Base-by-base conservation (phyloP, 2,797 vertebrate genomes). In the Bufotes viridis region DNA sequence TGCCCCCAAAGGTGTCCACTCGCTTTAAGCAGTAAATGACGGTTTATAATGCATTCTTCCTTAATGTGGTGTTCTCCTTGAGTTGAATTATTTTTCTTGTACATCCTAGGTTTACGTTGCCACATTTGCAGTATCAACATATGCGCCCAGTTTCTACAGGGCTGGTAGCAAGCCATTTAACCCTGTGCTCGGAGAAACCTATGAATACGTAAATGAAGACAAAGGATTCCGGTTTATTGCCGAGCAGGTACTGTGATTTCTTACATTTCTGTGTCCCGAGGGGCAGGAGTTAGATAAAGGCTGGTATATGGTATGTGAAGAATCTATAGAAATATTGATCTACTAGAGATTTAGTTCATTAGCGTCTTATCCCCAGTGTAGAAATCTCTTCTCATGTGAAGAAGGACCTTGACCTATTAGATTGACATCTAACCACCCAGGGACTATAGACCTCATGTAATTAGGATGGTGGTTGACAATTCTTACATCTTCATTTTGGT, bases 121-220 rank as follows among this genome's bases (percentile, higher is more conserved):
- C 74, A 97, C 98, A 0, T 99, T 99, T 87, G 97, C 98, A 1
- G 95, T 98, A 58, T 99, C 98, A 0, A 96, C 96, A 0, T 99
- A 99, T 53, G 96, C 98, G 0, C 97, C 98, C 86, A 99, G 97
- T 94, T 98, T 97, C 94, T 98, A 97, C 95, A 93, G 98, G 92
- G 97, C 98, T 3, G 98, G 97, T 78, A 98, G 98, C 91, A 99
- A 99, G 89, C 98, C 98, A 34, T 99, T 99, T 92, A 99, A 99
- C 91, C 98, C 98, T 0, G 94, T 99, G 80, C 95, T 99, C 74
- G 98, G 98, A 90, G 98, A 99, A 93, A 98, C 98, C 0, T 99
- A 97, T 0, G 98, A 99, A 94, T 98, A 96, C 91, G 92, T 98
- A 75, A 96, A 96, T 2, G 96, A 97, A 88, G 98, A 99, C 93